Percentiles rank a stretch among this genome's conserved stretches.
These are phyloP conservation scores for Proteles cristata DNA, from an alignment of 2,113 vertebrate species.

Conservation along the genomic window DNA sequence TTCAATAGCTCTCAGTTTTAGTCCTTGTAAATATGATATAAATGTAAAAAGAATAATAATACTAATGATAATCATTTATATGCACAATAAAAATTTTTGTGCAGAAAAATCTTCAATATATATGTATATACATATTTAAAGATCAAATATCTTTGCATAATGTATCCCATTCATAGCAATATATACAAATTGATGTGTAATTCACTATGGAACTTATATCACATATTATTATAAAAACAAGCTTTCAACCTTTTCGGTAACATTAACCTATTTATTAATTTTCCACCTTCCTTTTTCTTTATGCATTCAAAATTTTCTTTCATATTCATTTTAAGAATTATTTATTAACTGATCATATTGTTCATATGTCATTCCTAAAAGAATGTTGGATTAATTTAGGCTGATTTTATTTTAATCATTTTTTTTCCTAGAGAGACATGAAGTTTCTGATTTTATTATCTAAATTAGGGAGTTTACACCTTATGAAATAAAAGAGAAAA, in stretches of 20 bases:
- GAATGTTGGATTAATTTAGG: background rate
- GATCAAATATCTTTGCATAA: constrained; percentile 65
- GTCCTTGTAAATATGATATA: constrained; percentile 50
- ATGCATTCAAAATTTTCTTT: background rate
- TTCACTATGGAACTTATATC: constrained; percentile 47
- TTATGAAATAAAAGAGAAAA: background rate
- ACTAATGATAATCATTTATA: constrained; percentile 80
- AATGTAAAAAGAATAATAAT: constrained; percentile 63
- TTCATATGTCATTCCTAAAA: background rate
- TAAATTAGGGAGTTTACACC: background rate
- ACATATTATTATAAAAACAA: background rate
- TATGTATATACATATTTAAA: constrained; percentile 76
- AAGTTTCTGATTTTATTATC: background rate
- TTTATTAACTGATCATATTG: background rate
- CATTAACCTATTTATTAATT: background rate
- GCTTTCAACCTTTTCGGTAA: constrained; percentile 45
- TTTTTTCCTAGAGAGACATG: background rate
- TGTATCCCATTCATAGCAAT: constrained; percentile 63
- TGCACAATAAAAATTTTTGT: constrained; percentile 76
- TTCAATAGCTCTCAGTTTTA: constrained; percentile 14
- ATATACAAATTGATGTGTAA: constrained; percentile 55
- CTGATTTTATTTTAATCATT: background rate
- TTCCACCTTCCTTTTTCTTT: background rate
- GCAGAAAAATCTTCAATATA: constrained; percentile 73
- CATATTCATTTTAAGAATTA: background rate